Evolutionary conservation across 1,140 invertebrate genomes (phyloP).

Genomic region (Hydropsyche tenuis): DNA sequence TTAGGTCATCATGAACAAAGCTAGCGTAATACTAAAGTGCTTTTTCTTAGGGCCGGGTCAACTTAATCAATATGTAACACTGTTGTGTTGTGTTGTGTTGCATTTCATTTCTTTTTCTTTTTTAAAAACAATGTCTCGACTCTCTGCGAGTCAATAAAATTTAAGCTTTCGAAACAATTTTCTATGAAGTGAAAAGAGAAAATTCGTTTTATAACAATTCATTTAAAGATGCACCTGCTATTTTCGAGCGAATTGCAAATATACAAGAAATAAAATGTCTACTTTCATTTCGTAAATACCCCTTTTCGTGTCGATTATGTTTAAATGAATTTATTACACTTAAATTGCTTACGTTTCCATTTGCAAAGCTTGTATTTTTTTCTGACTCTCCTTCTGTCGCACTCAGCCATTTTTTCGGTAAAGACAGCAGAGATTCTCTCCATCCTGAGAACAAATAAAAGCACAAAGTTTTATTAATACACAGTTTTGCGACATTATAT

Average conservation of each 20-base stretch:
- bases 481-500: too few species aligned
- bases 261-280: too few species aligned
- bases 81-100: too few species aligned
- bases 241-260: too few species aligned
- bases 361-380: conserved; percentile 27
- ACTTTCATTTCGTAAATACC: too few species aligned
- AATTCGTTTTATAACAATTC: background rate
- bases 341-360: conserved; percentile 31
- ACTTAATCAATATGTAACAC: conserved; percentile 6
- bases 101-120: background rate
- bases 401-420: conserved; percentile 72
- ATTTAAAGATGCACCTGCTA: too few species aligned
- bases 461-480: too few species aligned
- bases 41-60: conserved; percentile 3
- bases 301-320: too few species aligned
- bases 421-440: conserved; percentile 68
- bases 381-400: conserved; percentile 58
- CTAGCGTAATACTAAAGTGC: background rate
- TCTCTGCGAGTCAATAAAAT: too few species aligned
- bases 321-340: too few species aligned
- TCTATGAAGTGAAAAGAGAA: background rate
- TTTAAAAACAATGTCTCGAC: background rate
- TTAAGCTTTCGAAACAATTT: background rate
- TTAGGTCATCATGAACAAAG: background rate
- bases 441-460: conserved; percentile 64